Evolutionary conservation across 2,113 vertebrate genomes (phyloP), one percentile per base, ranked within the genome.

Genomic region (Sander vitreus): DNA sequence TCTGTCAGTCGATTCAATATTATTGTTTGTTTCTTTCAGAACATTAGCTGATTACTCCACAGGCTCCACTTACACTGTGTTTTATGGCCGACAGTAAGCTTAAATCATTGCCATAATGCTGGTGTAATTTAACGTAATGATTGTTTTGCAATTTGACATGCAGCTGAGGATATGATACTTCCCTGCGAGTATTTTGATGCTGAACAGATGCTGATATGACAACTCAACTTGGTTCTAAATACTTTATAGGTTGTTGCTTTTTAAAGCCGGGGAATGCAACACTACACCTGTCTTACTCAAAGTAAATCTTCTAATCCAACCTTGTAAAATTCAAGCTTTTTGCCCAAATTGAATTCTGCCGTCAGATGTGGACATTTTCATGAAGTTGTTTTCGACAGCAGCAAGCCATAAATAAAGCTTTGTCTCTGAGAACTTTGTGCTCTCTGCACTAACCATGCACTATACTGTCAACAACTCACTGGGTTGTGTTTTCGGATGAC

Each of bases 11-110:
- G 13, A 80, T 90, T 89, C 88, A 77, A 89, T 85, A 89, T 81
- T 68, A 71, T 58, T 57, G 76, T 86, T 83, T 84, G 83, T 69
- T 80, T 82, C 85, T 88, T 85, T 81, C 83, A 58, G 78, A 88
- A 90, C 86, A 91, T 89, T 87, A 90, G 85, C 73, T 85, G 84
- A 93, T 90, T 86, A 74, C 85, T 91, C 84, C 85, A 66, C 80
- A 48, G 72, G 88, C 80, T 88, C 86, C 80, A 79, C 83, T 89
- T 84, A 73, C 1, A 51, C 73, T 18, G 59, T 69, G 60, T 72
- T 91, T 92, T 88, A 92, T 89, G 73, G 81, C 74, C 50, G 62
- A 60, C 81, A 84, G 84, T 91, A 54, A 92, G 77, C 63, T 39
- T 81, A 76, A 92, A 86, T 90, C 84, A 90, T 67, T 59, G 84